These are phyloP conservation scores for Lepeophtheirus salmonis DNA, from an alignment of 1,140 invertebrate species.

Conservation along the genomic window DNA sequence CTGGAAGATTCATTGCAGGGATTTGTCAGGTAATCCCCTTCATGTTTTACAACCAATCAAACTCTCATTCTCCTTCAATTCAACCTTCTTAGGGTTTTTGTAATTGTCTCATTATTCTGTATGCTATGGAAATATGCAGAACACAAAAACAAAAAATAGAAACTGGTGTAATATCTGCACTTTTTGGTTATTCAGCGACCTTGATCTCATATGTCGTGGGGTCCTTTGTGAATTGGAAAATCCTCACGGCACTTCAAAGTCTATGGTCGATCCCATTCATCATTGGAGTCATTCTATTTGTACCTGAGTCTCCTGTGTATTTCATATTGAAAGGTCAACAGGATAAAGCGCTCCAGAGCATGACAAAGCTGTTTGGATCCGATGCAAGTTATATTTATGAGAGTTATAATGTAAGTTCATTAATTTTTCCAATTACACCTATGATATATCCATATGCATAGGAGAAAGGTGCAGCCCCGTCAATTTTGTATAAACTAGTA, in stretches of 20 bases:
- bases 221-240: conserved; percentile 1
- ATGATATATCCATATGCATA: too few relatives aligned
- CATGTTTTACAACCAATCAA: neutral
- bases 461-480: too few relatives aligned
- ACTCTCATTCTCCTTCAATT: neutral
- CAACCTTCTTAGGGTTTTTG: neutral
- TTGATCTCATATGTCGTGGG: neutral
- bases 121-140: conserved; percentile 4
- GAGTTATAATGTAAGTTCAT: neutral
- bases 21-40: conserved; percentile 10
- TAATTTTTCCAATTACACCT: too few relatives aligned
- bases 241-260: neutral
- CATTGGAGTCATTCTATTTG: neutral
- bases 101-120: conserved; percentile 9
- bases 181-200: conserved; percentile 6
- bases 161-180: neutral
- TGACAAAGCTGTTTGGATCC: neutral
- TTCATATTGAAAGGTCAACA: neutral
- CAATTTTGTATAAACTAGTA: too few relatives aligned
- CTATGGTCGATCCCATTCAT: neutral
- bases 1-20: conserved; percentile 4
- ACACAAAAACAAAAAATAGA: neutral
- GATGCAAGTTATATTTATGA: neutral
- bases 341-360: neutral
- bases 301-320: neutral